Evolutionary conservation across 1,140 invertebrate species (phyloP).

Genomic region (Drosophila suzukii): DNA sequence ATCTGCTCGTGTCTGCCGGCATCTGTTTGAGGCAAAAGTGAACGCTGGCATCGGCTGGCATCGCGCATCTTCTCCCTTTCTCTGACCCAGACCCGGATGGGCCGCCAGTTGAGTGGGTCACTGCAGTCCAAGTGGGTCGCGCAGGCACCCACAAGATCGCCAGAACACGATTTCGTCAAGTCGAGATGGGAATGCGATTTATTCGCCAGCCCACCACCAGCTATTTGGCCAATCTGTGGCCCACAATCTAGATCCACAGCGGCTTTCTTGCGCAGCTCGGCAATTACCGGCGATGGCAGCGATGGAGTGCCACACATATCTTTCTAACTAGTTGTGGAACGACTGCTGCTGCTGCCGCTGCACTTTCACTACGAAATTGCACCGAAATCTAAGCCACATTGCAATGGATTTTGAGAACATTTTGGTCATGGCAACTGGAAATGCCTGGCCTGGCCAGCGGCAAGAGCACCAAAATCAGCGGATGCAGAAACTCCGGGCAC

Average conservation of each 20-base stretch:
- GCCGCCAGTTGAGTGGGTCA: conserved; percentile 5
- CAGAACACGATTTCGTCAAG: conserved; percentile 30
- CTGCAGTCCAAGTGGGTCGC: conserved; percentile 27
- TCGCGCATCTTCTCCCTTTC: conserved; percentile 67
- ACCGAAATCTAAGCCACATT: conserved; percentile 64
- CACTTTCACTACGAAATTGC: conserved; percentile 63
- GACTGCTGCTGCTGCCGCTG: conserved; percentile 7
- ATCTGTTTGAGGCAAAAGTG: conserved; percentile 60
- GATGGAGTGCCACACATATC: conserved; percentile 29
- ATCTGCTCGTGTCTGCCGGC: conserved; percentile 8
- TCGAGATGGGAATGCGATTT: conserved; percentile 23
- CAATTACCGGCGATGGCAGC: conserved; percentile 25
- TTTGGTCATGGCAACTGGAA: conserved; percentile 76
- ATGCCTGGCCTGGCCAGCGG: conserved; percentile 25
- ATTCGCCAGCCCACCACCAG: conserved; percentile 9
- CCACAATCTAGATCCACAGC: conserved; percentile 1
- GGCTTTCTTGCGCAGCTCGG: conserved; percentile 10
- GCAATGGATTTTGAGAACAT: conserved; percentile 68
- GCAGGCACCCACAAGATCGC: conserved; percentile 28
- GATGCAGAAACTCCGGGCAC: conserved; percentile 52
- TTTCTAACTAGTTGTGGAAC: conserved; percentile 37
- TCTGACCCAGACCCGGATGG: conserved; percentile 72
- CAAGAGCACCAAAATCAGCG: conserved; percentile 16
- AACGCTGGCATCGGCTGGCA: conserved; percentile 43
- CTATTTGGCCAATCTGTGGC: conserved; percentile 13